Conservation (phyloP, 2,113 vertebrate species). For the Tapirus terrestris region DNA sequence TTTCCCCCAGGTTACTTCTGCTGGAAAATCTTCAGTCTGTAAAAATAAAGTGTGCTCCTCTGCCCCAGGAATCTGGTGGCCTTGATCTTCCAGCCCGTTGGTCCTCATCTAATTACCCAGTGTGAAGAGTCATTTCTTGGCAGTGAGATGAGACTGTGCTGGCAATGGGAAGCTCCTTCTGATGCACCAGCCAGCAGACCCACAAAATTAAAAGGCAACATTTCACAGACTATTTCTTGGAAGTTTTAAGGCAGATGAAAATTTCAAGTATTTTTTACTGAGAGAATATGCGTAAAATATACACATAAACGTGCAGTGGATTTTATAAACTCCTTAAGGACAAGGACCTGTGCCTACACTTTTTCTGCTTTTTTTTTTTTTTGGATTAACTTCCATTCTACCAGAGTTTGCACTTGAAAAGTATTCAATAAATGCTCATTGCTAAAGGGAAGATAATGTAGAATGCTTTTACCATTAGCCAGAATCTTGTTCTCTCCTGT, state of each 20-base stretch:
- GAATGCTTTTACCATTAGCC: background rate
- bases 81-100: background rate
- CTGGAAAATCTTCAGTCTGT: background rate
- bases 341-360: background rate
- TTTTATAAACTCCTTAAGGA: background rate
- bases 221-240: background rate
- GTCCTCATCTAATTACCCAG: background rate
- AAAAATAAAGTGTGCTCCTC: background rate
- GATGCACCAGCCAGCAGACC: background rate
- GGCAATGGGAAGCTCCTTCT: fast-evolving
- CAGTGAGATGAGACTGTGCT: fast-evolving
- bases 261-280: background rate
- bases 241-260: background rate
- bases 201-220: background rate
- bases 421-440: background rate
- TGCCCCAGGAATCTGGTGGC: background rate
- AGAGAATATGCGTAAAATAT: background rate
- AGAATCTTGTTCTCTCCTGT: background rate
- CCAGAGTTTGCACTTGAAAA: too few species aligned
- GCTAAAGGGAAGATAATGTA: background rate
- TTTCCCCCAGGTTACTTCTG: background rate
- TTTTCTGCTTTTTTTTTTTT: too few species aligned
- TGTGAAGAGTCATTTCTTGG: background rate
- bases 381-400: background rate
- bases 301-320: fast-evolving